Evolutionary conservation across 2,888 invertebrate species (phyloP).

Genomic region (Cerastoderma edule): DNA sequence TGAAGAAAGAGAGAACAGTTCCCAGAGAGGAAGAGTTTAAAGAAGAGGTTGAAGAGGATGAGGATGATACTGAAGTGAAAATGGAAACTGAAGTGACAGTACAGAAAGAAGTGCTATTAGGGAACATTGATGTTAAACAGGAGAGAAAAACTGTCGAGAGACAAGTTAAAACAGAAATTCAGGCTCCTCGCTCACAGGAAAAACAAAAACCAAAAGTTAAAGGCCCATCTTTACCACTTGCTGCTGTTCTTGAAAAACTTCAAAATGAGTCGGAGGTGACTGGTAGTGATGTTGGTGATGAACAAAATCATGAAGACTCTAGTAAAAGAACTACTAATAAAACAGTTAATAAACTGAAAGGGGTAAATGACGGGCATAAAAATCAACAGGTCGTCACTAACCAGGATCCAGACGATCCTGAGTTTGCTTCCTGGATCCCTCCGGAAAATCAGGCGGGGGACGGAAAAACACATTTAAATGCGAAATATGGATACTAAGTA

Average conservation of each 20-base stretch:
- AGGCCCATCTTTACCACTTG: conserved; percentile 52
- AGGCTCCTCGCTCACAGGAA: not conserved
- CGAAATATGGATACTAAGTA: conserved; percentile 90
- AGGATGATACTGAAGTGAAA: conserved; percentile 19
- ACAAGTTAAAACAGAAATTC: not conserved
- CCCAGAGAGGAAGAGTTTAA: conserved; percentile 30
- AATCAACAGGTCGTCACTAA: conserved; percentile 23
- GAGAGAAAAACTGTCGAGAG: not conserved
- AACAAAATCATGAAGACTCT: not conserved
- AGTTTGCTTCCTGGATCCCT: conserved; percentile 92
- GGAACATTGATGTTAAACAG: not conserved
- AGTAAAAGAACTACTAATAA: conserved; percentile 17
- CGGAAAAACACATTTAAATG: conserved; percentile 90
- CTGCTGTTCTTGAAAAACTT: conserved; percentile 56
- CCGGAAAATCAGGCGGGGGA: conserved; percentile 90
- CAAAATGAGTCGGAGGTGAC: conserved; percentile 40
- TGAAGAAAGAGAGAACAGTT: conserved; percentile 40
- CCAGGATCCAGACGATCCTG: conserved; percentile 82
- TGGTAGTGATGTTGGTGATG: conserved; percentile 18
- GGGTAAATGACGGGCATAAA: conserved; percentile 30
- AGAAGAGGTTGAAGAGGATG: conserved; percentile 65
- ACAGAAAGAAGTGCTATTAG: not conserved
- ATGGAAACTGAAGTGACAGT: not conserved
- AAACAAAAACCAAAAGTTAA: conserved; percentile 3
- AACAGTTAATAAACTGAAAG: conserved; percentile 39